These are phyloP conservation scores for Rhagonycha fulva DNA, from an alignment of 2,888 invertebrate species.

Conservation along the genomic window DNA sequence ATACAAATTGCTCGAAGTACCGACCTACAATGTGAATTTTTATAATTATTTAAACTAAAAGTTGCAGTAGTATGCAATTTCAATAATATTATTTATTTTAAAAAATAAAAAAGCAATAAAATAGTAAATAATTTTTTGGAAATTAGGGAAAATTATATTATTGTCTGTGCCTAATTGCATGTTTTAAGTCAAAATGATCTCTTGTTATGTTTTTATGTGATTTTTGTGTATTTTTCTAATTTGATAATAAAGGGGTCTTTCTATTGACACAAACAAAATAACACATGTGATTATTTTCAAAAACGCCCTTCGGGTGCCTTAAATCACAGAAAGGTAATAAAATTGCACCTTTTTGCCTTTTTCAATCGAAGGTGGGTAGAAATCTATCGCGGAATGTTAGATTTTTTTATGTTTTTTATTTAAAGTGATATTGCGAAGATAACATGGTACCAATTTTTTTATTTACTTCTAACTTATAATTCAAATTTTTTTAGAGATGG, in stretches of 20 bases:
- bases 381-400: neutral
- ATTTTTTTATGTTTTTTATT: neutral
- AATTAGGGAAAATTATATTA: neutral
- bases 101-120: neutral
- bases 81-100: neutral
- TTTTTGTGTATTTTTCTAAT: neutral
- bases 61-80: neutral
- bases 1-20: conserved; percentile 5
- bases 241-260: neutral
- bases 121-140: neutral
- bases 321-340: neutral
- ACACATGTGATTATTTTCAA: neutral
- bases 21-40: neutral
- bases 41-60: neutral
- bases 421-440: neutral
- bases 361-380: neutral
- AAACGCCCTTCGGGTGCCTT: neutral
- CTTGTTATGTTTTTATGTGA: neutral
- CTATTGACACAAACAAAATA: neutral
- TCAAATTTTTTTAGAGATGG: neutral
- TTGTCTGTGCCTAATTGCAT: neutral
- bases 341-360: neutral
- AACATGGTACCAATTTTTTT: neutral
- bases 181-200: neutral
- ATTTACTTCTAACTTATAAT: neutral